Conservation (phyloP, 1,140 invertebrate genomes). For the Sinonovacula constricta region DNA sequence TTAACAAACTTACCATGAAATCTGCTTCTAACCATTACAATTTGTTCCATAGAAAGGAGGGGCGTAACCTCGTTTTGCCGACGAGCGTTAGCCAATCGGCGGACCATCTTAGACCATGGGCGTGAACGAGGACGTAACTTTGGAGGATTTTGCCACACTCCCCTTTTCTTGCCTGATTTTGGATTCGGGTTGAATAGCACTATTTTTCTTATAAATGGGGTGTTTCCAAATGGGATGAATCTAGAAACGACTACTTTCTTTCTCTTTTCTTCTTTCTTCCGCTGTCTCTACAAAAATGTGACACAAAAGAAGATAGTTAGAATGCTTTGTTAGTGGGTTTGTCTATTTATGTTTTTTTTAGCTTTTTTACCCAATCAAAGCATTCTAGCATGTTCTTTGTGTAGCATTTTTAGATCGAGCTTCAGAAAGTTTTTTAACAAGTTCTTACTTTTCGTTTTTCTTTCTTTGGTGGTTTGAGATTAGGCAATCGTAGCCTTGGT, state of each 20-base stretch:
- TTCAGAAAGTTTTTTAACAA: background rate
- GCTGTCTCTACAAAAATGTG: slow-evolving; percentile 22
- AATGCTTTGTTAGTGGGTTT: background rate
- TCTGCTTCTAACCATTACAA: slow-evolving; percentile 9
- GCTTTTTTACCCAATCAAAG: too few relatives aligned
- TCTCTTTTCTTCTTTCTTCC: slow-evolving; percentile 15
- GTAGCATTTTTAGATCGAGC: too few relatives aligned
- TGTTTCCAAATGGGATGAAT: slow-evolving; percentile 38
- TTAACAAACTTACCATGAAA: slow-evolving; percentile 24
- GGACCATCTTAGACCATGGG: slow-evolving; percentile 36
- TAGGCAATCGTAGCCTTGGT: slow-evolving; percentile 43
- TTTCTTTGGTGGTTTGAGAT: slow-evolving; percentile 38
- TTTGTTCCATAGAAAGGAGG: background rate
- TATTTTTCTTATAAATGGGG: slow-evolving; percentile 36
- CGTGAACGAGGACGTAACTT: slow-evolving; percentile 18
- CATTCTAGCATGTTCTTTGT: background rate
- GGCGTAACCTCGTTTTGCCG: slow-evolving; percentile 15
- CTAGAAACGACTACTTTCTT: slow-evolving; percentile 37
- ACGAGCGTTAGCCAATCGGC: slow-evolving; percentile 17
- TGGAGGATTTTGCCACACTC: background rate
- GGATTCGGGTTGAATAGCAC: slow-evolving; percentile 10
- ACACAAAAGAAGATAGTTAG: background rate
- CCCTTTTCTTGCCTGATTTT: slow-evolving; percentile 7
- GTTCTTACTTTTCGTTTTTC: slow-evolving; percentile 49
- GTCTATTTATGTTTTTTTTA: too few relatives aligned